Base-by-base conservation (phyloP, 2,113 vertebrate species). In the Noctilio leporinus region DNA sequence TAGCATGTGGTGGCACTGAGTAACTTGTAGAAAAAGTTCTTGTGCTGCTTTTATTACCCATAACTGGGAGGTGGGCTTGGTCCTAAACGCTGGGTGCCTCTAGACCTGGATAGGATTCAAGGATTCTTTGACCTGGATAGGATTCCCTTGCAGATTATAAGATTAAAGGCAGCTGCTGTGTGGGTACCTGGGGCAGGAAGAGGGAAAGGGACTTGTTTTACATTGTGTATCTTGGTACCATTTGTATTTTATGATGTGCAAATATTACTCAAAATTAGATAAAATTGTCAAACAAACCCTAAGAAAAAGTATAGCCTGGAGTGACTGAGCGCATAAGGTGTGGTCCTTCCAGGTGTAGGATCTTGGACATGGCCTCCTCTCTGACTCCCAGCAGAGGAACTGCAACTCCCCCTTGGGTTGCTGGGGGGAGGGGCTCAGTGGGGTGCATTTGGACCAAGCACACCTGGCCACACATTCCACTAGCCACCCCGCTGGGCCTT, bases 401-500 rank as follows among this genome's bases (percentile, higher is more conserved):
- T 0, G 0, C 47, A 33, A 0, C 14, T 28, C 35, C 62, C 17
- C 11, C 43, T 24, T 24, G 76, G 65, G n/a, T 67, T 6, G 0
- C 40, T 40, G 12, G 30, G 45, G 0, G 16, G 0, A 11, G 1
- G 7, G 38, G 12, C n/a, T 55, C 20, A 0, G 10, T 38, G 33
- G 77, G 83, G 17, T 12, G 53, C 78, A 62, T 62, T 33, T 33
- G 78, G 55, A 82, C 38, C 38, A 10, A 28, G 57, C 38, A 20
- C 15, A 6, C 78, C 38, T 22, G 38, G 38, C 78, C 78, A 62
- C 53, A 16, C 55, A 28, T 30, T 59, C 53, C 53, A 19, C 26
- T 30, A 11, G 77, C 53, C 38, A 14, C 35, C 30, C 53, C 2
- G 35, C 77, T 26, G 3, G 30, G 5, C 7, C 35, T 3, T 45